phyloP scores from a whole-genome alignment of 2,797 vertebrate genomes.

The Sorex maritimensis region DNA sequence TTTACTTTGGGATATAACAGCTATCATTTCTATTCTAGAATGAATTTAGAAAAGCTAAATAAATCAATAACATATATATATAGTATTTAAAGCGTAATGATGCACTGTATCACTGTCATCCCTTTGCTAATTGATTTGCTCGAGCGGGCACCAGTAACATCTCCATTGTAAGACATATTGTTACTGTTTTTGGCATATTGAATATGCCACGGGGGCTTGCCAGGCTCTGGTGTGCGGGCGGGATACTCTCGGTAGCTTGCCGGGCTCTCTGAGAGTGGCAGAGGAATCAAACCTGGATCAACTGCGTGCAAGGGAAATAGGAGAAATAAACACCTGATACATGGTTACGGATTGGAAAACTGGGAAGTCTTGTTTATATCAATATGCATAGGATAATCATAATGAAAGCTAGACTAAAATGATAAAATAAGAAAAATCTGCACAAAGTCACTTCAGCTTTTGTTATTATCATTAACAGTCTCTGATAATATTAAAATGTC shows the following conservation, averaged over 20 bases:
- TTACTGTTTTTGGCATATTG: too few relatives aligned
- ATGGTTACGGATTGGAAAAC: background rate
- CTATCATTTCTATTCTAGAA: background rate
- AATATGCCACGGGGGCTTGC: too few relatives aligned
- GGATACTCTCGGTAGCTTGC: too few relatives aligned
- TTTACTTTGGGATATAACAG: background rate
- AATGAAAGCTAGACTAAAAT: background rate
- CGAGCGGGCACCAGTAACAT: too few relatives aligned
- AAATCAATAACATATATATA: slow-evolving; percentile 14
- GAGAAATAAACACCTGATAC: background rate
- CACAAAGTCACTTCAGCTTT: background rate
- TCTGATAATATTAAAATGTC: background rate
- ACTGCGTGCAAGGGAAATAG: background rate
- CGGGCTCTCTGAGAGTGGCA: too few relatives aligned
- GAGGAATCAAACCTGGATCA: too few relatives aligned
- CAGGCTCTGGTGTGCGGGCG: too few relatives aligned
- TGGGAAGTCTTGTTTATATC: background rate
- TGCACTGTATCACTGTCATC: background rate
- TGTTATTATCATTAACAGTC: slow-evolving; percentile 20
- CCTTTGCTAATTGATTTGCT: too few relatives aligned
- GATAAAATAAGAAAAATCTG: background rate
- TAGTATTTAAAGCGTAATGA: background rate
- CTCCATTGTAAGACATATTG: too few relatives aligned
- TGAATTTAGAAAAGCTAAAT: background rate
- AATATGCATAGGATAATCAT: too few relatives aligned